Percentiles rank a stretch among this genome's conserved stretches.
phyloP scores from a whole-genome alignment of 23 tunicate genomes.

The Phallusia fumigata region DNA sequence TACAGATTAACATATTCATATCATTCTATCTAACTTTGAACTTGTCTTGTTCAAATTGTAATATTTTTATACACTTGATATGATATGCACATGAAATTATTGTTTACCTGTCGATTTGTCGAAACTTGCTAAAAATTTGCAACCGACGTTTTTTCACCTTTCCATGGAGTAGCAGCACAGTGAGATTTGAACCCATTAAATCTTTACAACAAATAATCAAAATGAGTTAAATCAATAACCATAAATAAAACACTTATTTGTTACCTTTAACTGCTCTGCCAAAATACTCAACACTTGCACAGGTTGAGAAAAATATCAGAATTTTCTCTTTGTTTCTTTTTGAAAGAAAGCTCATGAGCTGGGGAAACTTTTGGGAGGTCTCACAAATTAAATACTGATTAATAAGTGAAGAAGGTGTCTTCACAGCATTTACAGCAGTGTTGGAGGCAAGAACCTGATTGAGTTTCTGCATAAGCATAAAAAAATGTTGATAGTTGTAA shows the following conservation, averaged over 20 bases:
- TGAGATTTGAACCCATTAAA: slow-evolving; percentile 26
- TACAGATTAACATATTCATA: no score
- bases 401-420: slow-evolving; percentile 66
- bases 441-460: slow-evolving; percentile 9
- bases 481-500: not conserved
- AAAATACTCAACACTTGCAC: slow-evolving; percentile 92
- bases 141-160: slow-evolving; percentile 68
- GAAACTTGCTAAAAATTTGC: slow-evolving; percentile 60
- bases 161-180: slow-evolving; percentile 68
- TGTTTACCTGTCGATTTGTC: slow-evolving; percentile 41
- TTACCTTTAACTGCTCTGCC: slow-evolving; percentile 87
- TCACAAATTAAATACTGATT: slow-evolving; percentile 68
- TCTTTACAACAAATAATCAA: slow-evolving; percentile 32
- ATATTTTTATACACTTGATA: no score
- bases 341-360: slow-evolving; percentile 47
- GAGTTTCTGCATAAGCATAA: not conserved
- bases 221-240: not conserved
- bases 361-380: slow-evolving; percentile 50
- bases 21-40: no score
- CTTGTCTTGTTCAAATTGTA: no score
- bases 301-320: slow-evolving; percentile 82
- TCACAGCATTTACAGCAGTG: slow-evolving; percentile 22
- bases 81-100: no score
- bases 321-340: slow-evolving; percentile 54
- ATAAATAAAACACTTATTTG: not conserved